A percentile compares a stretch with the other conserved stretches of the same genome.
Conservation (phyloP, 2,888 invertebrate genomes). For the Tiliacea citrago region DNA sequence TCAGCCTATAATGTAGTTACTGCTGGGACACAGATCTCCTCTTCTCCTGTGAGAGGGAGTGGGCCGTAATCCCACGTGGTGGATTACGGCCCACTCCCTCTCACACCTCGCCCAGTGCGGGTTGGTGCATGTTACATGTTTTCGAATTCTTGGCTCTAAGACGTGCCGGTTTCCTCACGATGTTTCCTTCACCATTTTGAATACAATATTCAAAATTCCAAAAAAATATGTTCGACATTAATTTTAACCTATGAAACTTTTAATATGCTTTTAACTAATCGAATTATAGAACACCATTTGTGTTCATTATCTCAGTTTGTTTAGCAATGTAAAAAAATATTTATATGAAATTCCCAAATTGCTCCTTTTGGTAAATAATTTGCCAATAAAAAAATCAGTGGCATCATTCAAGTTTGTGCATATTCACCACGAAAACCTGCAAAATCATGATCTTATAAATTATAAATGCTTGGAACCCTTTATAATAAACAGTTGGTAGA, state of each 20-base stretch:
- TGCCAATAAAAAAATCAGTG: not conserved
- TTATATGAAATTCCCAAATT: not conserved
- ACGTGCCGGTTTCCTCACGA: too few relatives aligned
- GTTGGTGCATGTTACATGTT: too few relatives aligned
- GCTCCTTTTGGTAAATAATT: not conserved
- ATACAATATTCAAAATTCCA: too few relatives aligned
- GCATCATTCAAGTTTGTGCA: not conserved
- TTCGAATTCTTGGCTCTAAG: too few relatives aligned
- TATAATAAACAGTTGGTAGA: conserved; percentile 40
- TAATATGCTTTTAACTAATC: not conserved
- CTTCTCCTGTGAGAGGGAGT: too few relatives aligned
- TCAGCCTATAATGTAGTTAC: not conserved
- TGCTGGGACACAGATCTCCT: not conserved
- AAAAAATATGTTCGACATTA: not conserved
- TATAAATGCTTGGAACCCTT: conserved; percentile 51
- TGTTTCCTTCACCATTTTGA: too few relatives aligned
- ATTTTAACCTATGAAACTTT: not conserved
- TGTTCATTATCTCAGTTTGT: too few relatives aligned
- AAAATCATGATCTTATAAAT: conserved; percentile 21
- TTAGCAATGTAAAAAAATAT: not conserved
- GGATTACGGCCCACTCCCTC: too few relatives aligned
- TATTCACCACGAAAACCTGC: not conserved
- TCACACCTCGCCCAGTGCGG: too few relatives aligned
- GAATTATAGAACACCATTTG: not conserved
- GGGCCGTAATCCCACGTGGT: too few relatives aligned